A percentile compares a stretch with the other conserved stretches of the same genome.
phyloP scores from a whole-genome alignment of 2,888 invertebrate species.

The Sycophila texana region DNA sequence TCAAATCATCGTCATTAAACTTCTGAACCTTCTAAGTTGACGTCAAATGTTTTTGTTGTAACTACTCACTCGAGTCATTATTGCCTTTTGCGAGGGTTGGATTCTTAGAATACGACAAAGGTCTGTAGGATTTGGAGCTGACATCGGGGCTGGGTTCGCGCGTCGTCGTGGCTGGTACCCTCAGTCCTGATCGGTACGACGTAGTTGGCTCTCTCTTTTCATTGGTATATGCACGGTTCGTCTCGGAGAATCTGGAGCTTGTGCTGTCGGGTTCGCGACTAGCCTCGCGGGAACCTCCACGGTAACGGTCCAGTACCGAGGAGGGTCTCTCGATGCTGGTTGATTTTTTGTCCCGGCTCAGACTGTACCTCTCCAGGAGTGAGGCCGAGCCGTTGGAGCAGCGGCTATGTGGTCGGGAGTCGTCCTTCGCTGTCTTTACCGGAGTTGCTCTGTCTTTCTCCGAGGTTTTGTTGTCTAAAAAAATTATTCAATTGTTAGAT shows the following conservation, averaged over 20 bases:
- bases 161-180: conserved; percentile 64
- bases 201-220: conserved; percentile 62
- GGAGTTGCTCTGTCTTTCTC: conserved; percentile 67
- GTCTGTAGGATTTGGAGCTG: conserved; percentile 64
- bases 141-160: conserved; percentile 79
- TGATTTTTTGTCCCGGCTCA: not conserved
- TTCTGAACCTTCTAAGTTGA: too few species aligned
- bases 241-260: conserved; percentile 61
- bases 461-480: conserved; percentile 66
- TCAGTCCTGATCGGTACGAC: not conserved
- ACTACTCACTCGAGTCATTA: conserved; percentile 56
- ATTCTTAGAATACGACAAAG: conserved; percentile 64
- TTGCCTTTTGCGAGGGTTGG: conserved; percentile 59
- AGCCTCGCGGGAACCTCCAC: conserved; percentile 68
- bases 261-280: conserved; percentile 68
- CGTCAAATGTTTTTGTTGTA: not conserved
- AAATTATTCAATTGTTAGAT: not conserved
- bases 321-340: conserved; percentile 63
- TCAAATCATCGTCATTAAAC: not conserved
- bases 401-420: conserved; percentile 66
- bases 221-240: conserved; percentile 48
- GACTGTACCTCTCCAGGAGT: conserved; percentile 42
- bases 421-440: conserved; percentile 64
- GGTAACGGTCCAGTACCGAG: conserved; percentile 70
- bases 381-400: conserved; percentile 53